These are phyloP conservation scores for Scaptomyza polygonia DNA, from an alignment of 2,888 invertebrate genomes.

Conservation along the genomic window DNA sequence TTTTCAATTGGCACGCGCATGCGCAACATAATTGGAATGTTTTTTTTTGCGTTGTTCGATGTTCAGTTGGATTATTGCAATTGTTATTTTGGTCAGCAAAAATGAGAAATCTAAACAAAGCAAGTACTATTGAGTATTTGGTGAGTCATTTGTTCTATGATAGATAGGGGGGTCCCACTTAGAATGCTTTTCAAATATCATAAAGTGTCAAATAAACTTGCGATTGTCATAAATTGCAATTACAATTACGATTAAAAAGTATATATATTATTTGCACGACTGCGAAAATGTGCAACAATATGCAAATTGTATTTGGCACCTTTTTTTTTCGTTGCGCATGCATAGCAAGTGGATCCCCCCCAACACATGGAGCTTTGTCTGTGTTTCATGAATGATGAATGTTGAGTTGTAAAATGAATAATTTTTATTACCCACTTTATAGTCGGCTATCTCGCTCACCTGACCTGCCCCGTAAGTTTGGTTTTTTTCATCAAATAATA, in stretches of 20 bases:
- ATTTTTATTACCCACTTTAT: constrained; percentile 31
- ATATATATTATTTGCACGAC: constrained; percentile 51
- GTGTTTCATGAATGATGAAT: constrained; percentile 22
- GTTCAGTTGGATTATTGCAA: too few relatives aligned
- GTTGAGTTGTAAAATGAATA: constrained; percentile 36
- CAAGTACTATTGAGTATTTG: neutral
- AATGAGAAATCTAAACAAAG: constrained; percentile 12
- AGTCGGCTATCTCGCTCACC: constrained; percentile 17
- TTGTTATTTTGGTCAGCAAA: constrained; percentile 5
- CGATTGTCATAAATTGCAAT: constrained; percentile 61
- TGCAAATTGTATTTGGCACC: constrained; percentile 50
- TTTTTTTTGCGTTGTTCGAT: constrained; percentile 43
- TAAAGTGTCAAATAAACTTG: constrained; percentile 58
- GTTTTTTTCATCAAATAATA: constrained; percentile 12
- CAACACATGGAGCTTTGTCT: neutral
- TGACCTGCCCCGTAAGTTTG: constrained; percentile 15
- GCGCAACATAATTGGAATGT: constrained; percentile 44
- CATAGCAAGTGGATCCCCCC: constrained; percentile 45
- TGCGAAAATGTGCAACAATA: constrained; percentile 33
- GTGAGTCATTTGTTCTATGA: constrained; percentile 12
- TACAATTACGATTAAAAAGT: constrained; percentile 56
- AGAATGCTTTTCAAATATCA: constrained; percentile 43
- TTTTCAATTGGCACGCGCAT: constrained; percentile 60
- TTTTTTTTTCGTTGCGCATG: constrained; percentile 20
- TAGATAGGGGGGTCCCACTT: constrained; percentile 21